These are phyloP conservation scores for Acutogordius australiensis DNA, from an alignment of 2,888 invertebrate genomes.

Conservation along the genomic window DNA sequence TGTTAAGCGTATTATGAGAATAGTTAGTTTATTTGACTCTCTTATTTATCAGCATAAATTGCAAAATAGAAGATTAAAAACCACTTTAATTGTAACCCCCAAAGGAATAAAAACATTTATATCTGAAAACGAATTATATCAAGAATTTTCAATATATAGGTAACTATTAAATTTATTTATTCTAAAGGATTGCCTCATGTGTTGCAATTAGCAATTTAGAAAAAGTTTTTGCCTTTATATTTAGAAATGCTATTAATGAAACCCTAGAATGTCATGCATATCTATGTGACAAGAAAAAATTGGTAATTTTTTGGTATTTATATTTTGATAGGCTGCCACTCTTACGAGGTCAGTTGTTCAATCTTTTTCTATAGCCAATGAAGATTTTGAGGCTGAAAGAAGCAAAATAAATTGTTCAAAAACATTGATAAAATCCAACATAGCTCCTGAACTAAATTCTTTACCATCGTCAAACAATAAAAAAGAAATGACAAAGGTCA, in stretches of 20 bases:
- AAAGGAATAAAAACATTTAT: conserved; percentile 4
- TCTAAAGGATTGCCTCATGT: not conserved
- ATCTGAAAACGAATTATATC: not conserved
- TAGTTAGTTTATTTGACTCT: not conserved
- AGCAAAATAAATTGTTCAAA: not conserved
- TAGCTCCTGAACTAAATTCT: too few relatives aligned
- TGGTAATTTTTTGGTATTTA: not conserved
- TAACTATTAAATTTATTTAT: not conserved
- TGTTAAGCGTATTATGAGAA: not conserved
- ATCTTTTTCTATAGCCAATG: conserved; percentile 4
- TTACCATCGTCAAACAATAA: too few relatives aligned
- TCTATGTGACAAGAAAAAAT: conserved; percentile 7
- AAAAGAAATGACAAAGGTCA: too few relatives aligned
- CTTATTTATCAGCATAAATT: not conserved
- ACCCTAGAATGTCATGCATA: conserved; percentile 2
- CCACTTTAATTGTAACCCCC: not conserved
- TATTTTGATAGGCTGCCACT: not conserved
- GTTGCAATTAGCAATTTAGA: not conserved
- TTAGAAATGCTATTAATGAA: conserved; percentile 10
- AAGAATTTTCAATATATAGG: conserved; percentile 8
- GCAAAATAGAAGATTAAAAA: not conserved
- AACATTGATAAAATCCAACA: too few relatives aligned
- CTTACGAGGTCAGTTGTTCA: conserved; percentile 3
- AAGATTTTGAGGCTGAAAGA: not conserved
- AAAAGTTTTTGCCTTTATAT: conserved; percentile 9